A percentile compares a stretch with the other conserved stretches of the same genome.
Evolutionary conservation across 1,140 invertebrate genomes (phyloP).

Genomic region (Cydia strobilella): DNA sequence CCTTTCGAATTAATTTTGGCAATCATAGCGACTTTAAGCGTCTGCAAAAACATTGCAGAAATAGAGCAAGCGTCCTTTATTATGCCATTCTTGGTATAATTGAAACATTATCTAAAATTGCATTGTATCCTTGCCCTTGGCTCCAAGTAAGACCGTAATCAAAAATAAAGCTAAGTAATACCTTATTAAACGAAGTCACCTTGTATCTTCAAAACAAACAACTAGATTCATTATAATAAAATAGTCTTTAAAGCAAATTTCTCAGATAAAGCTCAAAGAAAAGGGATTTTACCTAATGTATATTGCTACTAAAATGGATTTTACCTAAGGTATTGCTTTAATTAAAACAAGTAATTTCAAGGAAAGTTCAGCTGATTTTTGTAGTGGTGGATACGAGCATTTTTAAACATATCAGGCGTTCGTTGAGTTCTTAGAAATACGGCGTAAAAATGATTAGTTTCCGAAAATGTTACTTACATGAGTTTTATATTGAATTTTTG

Average conservation of each 20-base stretch:
- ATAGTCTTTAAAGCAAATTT: not conserved
- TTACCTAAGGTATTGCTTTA: not conserved
- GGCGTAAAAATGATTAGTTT: too few species aligned
- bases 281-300: not conserved
- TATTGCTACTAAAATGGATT: not conserved
- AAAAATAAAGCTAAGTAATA: conserved; percentile 24
- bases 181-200: conserved; percentile 33
- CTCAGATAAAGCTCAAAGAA: conserved; percentile 46
- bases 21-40: too few species aligned
- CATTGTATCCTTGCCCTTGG: not conserved
- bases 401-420: not conserved
- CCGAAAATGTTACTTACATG: too few species aligned
- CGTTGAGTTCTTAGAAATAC: too few species aligned
- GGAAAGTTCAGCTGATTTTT: not conserved
- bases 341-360: not conserved
- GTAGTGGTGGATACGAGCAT: not conserved
- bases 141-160: not conserved
- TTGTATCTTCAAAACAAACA: not conserved
- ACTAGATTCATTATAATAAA: not conserved
- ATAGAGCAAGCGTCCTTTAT: not conserved
- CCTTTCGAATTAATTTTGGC: too few species aligned
- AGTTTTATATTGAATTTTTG: too few species aligned
- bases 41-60: too few species aligned
- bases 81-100: not conserved
- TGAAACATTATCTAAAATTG: not conserved